Conservation (phyloP, 2,888 invertebrate genomes). For the Hemicrepidius hirtus region DNA sequence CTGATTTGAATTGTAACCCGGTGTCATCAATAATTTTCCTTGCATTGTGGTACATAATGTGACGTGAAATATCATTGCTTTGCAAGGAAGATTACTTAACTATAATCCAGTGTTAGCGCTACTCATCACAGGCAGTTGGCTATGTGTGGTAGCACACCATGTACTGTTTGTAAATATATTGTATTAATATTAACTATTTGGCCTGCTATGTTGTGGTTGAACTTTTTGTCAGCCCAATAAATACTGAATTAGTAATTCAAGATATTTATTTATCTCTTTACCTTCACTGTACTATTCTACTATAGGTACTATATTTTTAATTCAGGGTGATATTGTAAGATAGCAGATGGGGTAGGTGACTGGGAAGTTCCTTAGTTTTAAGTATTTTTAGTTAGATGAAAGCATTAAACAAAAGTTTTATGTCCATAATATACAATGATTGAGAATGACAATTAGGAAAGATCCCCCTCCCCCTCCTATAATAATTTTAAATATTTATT, state of each 20-base stretch:
- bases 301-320: too few species aligned
- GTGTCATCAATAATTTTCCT: conserved; percentile 61
- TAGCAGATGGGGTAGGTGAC: too few species aligned
- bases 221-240: conserved; percentile 71
- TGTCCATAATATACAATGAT: too few species aligned
- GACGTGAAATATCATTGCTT: conserved; percentile 26
- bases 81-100: conserved; percentile 38
- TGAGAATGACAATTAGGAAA: too few species aligned
- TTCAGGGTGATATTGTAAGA: too few species aligned
- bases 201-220: conserved; percentile 72
- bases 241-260: conserved; percentile 68
- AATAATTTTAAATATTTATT: too few species aligned
- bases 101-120: conserved; percentile 69
- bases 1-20: conserved; percentile 67
- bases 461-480: too few species aligned
- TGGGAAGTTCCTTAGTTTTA: too few species aligned
- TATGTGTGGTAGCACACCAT: conserved; percentile 66
- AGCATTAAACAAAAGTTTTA: too few species aligned
- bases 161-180: conserved; percentile 70
- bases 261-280: conserved; percentile 8
- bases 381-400: too few species aligned
- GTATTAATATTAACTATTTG: conserved; percentile 69
- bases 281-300: too few species aligned
- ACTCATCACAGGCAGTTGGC: conserved; percentile 65
- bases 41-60: conserved; percentile 37